A percentile compares a stretch with the other conserved stretches of the same genome.
Evolutionary conservation across 2,113 vertebrate species (phyloP).

Genomic region (Vulpes vulpes): DNA sequence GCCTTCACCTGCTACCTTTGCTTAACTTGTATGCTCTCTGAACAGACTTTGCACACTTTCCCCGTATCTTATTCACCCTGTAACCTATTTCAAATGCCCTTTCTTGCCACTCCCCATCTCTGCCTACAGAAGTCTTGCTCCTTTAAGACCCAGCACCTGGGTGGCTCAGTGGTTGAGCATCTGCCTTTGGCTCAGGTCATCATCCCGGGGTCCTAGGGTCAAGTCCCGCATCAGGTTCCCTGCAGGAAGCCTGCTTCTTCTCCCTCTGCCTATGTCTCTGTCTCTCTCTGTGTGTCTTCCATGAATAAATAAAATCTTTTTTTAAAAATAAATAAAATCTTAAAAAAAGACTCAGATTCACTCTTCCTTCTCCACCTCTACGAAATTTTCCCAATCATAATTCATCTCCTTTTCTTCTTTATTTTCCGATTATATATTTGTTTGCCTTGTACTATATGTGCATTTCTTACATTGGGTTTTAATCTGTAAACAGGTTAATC

Average conservation of each 20-base stretch:
- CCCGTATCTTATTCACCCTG: neutral
- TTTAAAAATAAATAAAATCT: too few relatives aligned
- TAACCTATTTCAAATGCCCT: neutral
- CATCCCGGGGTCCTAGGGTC: too few relatives aligned
- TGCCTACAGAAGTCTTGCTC: neutral
- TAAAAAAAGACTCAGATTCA: neutral
- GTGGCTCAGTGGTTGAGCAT: too few relatives aligned
- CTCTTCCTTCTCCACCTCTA: neutral
- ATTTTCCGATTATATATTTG: neutral
- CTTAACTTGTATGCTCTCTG: neutral
- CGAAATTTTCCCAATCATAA: neutral
- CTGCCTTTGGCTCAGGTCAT: too few relatives aligned
- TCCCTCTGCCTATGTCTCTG: too few relatives aligned
- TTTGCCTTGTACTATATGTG: neutral
- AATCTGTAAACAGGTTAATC: neutral
- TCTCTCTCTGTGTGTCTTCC: too few relatives aligned
- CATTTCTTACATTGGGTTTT: neutral
- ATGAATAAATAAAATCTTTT: too few relatives aligned
- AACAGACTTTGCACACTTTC: neutral
- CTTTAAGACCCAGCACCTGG: neutral
- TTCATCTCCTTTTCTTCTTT: neutral
- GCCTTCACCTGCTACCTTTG: neutral
- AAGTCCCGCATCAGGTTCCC: too few relatives aligned
- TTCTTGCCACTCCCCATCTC: neutral
- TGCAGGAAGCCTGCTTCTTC: too few relatives aligned